Conservation (phyloP, 2,113 vertebrate species). For the Phylloscopus trochiloides region DNA sequence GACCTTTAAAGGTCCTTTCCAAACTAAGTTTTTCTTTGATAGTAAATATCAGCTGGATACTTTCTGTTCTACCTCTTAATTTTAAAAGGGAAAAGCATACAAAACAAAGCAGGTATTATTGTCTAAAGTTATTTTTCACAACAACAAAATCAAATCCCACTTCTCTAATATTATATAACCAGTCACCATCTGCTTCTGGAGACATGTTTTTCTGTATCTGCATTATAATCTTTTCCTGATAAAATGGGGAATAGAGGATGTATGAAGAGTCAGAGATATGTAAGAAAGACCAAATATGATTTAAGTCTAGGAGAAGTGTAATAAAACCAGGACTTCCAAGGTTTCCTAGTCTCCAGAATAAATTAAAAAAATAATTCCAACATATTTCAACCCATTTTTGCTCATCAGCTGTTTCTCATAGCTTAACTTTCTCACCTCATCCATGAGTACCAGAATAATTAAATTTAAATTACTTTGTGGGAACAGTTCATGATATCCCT, state of each 20-base stretch:
- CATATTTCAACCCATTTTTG: not conserved
- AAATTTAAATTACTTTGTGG: not conserved
- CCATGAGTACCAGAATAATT: not conserved
- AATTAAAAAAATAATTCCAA: not conserved
- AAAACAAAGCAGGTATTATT: not conserved
- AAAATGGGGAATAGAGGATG: not conserved
- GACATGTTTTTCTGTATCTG: not conserved
- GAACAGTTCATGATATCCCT: not conserved
- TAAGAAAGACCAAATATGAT: not conserved
- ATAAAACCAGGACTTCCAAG: not conserved
- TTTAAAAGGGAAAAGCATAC: not conserved
- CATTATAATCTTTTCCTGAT: not conserved
- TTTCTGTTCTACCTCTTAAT: not conserved
- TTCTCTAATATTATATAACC: not conserved
- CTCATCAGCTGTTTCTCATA: not conserved
- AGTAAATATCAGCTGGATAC: not conserved
- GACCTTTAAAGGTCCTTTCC: not conserved
- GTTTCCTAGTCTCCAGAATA: not conserved
- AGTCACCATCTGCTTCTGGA: not conserved
- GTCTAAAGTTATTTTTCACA: not conserved
- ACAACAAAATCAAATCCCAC: not conserved
- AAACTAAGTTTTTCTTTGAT: not conserved
- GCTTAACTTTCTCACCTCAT: not conserved
- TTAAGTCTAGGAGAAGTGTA: not conserved
- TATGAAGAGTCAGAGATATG: not conserved